A percentile compares a stretch with the other conserved stretches of the same genome.
phyloP scores from a whole-genome alignment of 2,888 invertebrate species.

The Prosapia bicincta region DNA sequence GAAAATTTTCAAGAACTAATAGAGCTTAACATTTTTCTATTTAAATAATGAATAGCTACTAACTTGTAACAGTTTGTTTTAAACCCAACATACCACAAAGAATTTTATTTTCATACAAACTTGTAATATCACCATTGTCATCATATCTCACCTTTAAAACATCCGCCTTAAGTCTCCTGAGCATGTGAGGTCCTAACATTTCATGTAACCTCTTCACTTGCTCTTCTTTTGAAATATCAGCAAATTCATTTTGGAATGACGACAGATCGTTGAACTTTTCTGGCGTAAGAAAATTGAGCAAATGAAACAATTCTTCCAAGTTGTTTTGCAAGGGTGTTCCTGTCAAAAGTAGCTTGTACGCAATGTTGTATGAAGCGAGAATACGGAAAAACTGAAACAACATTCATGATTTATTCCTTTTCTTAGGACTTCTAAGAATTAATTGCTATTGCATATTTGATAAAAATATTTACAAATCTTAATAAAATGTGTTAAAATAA shows the following conservation, averaged over 20 bases:
- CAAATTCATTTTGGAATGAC: constrained; percentile 95
- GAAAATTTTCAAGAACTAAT: no score
- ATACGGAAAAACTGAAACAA: constrained; percentile 80
- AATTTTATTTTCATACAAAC: no score
- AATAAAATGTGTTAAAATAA: no score
- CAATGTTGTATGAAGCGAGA: constrained; percentile 85
- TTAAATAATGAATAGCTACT: no score
- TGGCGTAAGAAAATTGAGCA: constrained; percentile 95
- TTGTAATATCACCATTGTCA: no score
- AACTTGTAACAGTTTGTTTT: no score
- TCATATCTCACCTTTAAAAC: constrained; percentile 83
- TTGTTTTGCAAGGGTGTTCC: constrained; percentile 99
- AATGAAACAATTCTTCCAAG: constrained; percentile 96
- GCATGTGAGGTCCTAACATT: constrained; percentile 97
- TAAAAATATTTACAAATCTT: no score
- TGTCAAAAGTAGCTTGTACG: constrained; percentile 92
- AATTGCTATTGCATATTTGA: no score
- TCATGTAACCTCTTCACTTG: constrained; percentile 98
- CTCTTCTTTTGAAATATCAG: constrained; percentile 98
- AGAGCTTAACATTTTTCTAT: no score
- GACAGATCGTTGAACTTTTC: constrained; percentile 93
- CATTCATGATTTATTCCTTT: constrained; percentile 10
- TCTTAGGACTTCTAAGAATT: no score
- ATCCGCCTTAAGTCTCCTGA: constrained; percentile 97
- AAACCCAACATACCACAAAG: no score